Evolutionary conservation across 1,140 invertebrate genomes (phyloP), one percentile per base, ranked within the genome.

Genomic region (Drosophila tani): DNA sequence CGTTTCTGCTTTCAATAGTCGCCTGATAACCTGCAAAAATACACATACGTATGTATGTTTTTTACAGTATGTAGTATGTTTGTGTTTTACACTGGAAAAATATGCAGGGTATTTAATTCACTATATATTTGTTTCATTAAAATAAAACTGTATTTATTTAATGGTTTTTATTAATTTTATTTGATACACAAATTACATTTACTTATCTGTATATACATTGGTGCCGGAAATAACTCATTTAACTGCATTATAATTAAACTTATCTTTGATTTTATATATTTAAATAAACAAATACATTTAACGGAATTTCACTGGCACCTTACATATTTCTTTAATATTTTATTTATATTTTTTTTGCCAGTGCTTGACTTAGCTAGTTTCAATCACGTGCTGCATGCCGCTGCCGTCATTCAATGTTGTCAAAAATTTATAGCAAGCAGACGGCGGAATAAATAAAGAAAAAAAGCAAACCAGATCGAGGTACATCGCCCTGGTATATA

Each of bases 361-460:
- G 56, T 73, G 74, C 40, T 21, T 35, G 32, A 14, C 24, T 55
- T 50, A 43, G 63, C 55, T 57, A 47, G 55, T 75, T 88, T 88
- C 65, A 71, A 81, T 87, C 84, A 88, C 81, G 81, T 88, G 84
- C 81, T 75, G 77, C 84, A 63, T 24, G 56, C 63, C 74, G 56
- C 45, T n/a, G 74, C 49, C 59, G 60, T 58, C 78, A 69, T 84
- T 84, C 69, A 67, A 79, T 79, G 84, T 75, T 90, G 85, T 84
- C 81, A 90, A 88, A 90, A 84, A 90, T 90, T 69, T 88, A 90
- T 90, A 50, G 66, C 60, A 69, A 49, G 29, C 64, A 14, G 64
- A 41, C 46, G 19, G 9, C 21, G 32, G 32, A 74, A 62, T 50
- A 64, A 32, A 57, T n/a, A n/a, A 12, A 41, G 24, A 27, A 45